A percentile compares a stretch with the other conserved stretches of the same genome.
phyloP scores from a whole-genome alignment of 2,797 vertebrate genomes.

The Tolypeutes matacus region DNA sequence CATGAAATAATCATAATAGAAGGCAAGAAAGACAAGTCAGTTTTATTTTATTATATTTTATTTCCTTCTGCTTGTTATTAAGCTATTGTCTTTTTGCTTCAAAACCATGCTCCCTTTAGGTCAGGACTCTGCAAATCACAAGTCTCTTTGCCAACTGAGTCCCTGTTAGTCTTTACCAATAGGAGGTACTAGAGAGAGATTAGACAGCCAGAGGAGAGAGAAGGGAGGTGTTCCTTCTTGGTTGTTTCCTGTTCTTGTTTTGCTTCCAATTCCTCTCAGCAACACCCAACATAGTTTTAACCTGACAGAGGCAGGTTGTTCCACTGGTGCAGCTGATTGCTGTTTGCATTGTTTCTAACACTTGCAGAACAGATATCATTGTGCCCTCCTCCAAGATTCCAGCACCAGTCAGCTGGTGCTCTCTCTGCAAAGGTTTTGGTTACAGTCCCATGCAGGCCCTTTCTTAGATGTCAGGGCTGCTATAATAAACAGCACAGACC shows the following conservation, averaged over 20 bases:
- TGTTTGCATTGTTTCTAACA: background rate
- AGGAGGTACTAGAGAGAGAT: background rate
- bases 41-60: background rate
- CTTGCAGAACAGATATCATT: background rate
- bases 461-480: too few species aligned
- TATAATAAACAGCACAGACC: too few species aligned
- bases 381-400: background rate
- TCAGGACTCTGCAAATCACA: background rate
- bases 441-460: background rate
- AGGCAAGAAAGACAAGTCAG: background rate
- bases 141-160: background rate
- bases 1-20: slow-evolving; percentile 1
- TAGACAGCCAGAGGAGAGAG: background rate
- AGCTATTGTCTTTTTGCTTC: background rate
- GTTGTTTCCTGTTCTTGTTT: background rate
- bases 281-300: background rate
- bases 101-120: background rate
- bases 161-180: background rate
- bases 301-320: background rate
- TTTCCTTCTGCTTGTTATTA: background rate
- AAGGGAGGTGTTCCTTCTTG: background rate
- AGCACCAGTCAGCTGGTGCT: background rate
- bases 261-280: background rate
- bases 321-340: background rate
- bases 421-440: background rate